Evolutionary conservation across 2,797 vertebrate genomes (phyloP).

Genomic region (Meda fulgida): DNA sequence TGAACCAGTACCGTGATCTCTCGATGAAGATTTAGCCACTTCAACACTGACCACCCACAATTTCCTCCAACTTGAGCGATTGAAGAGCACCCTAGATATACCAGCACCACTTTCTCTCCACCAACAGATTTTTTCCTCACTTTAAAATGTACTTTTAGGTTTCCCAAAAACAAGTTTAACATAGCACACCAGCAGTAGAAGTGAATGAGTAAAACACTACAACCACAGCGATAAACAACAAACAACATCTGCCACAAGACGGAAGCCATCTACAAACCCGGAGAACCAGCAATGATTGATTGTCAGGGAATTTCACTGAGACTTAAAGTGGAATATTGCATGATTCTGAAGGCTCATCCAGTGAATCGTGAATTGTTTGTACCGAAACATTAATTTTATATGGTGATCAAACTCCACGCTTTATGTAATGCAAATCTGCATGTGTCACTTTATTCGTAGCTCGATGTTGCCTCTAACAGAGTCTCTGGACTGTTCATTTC

Average conservation of each 20-base stretch:
- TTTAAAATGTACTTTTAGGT: neutral
- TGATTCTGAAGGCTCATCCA: neutral
- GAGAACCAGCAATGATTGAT: slow-evolving; percentile 23
- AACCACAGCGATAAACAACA: neutral
- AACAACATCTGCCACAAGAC: neutral
- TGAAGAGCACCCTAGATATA: slow-evolving; percentile 12
- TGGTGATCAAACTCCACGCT: neutral
- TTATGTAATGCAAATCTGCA: slow-evolving; percentile 18
- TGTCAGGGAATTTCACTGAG: slow-evolving; percentile 1
- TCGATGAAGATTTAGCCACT: slow-evolving; percentile 2
- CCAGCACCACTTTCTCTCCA: slow-evolving; percentile 26
- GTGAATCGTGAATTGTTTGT: neutral
- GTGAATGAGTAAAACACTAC: neutral
- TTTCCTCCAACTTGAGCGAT: neutral
- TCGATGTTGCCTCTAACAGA: neutral
- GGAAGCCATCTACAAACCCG: neutral
- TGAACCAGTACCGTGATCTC: neutral
- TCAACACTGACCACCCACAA: slow-evolving; percentile 8
- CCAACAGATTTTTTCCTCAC: neutral
- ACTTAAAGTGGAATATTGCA: neutral
- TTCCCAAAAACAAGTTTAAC: neutral
- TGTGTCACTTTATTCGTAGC: slow-evolving; percentile 25
- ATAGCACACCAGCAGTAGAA: slow-evolving; percentile 4
- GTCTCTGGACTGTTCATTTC: neutral
- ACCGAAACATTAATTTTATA: neutral